Evolutionary conservation across 2,888 invertebrate species (phyloP).

Genomic region (Amiota communis): DNA sequence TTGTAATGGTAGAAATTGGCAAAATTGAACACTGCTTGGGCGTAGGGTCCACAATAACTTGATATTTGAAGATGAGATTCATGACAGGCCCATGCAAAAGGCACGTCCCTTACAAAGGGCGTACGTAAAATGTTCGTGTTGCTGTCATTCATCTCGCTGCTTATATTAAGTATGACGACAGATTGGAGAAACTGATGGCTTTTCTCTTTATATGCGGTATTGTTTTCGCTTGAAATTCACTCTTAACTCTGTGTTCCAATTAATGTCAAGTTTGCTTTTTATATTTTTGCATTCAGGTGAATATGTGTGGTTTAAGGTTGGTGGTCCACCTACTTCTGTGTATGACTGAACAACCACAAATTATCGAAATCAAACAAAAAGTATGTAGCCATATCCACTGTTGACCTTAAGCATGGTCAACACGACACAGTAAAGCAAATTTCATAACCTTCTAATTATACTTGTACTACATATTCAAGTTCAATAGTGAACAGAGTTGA

Average conservation of each 20-base stretch:
- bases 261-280: constrained; percentile 43
- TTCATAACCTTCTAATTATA: no score
- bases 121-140: constrained; percentile 38
- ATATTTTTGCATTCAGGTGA: constrained; percentile 36
- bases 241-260: background rate
- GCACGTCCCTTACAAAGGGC: constrained; percentile 55
- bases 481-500: no score
- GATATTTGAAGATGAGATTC: constrained; percentile 10
- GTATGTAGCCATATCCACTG: constrained; percentile 29
- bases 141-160: constrained; percentile 45
- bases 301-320: background rate
- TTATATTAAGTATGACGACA: constrained; percentile 18
- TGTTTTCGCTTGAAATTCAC: constrained; percentile 9
- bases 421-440: no score
- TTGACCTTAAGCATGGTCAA: constrained; percentile 36
- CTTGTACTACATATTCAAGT: no score
- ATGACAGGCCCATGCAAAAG: constrained; percentile 54
- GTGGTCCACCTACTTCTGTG: background rate
- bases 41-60: constrained; percentile 52
- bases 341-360: constrained; percentile 40
- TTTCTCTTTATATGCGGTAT: background rate
- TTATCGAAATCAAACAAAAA: constrained; percentile 44
- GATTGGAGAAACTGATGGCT: no score
- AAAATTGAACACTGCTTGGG: constrained; percentile 52
- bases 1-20: constrained; percentile 50